A percentile compares a stretch with the other conserved stretches of the same genome.
phyloP scores from a whole-genome alignment of 2,888 invertebrate genomes.

The Diogma glabrata region DNA sequence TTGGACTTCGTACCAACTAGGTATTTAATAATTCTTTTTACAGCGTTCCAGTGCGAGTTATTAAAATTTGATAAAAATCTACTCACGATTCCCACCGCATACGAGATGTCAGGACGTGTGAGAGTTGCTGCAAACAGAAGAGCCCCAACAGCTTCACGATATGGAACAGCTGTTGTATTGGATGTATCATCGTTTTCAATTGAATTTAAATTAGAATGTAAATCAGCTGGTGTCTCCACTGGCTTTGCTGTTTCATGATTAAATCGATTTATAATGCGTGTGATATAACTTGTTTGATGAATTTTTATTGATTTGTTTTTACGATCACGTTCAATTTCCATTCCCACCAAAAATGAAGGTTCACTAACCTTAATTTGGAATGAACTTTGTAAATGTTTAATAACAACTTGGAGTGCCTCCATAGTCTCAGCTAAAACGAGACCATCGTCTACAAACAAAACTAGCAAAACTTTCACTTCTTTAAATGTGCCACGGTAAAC shows the following conservation, averaged over 20 bases:
- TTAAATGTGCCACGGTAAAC: constrained; percentile 6
- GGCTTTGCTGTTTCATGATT: constrained; percentile 11
- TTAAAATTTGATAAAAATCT: constrained; percentile 13
- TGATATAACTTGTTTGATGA: constrained; percentile 13
- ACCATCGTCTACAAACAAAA: no score
- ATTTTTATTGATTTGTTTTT: constrained; percentile 9
- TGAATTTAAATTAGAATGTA: constrained; percentile 8
- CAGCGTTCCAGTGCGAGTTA: background rate
- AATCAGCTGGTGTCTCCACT: constrained; percentile 13
- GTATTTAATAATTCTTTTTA: constrained; percentile 4
- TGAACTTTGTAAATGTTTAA: no score
- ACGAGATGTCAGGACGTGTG: constrained; percentile 21
- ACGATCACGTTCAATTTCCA: background rate
- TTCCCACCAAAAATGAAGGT: background rate
- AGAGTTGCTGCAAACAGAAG: constrained; percentile 19
- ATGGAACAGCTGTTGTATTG: background rate
- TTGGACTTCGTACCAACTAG: background rate
- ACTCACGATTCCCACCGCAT: constrained; percentile 19
- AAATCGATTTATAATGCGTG: no score
- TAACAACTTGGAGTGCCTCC: background rate
- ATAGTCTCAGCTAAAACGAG: no score
- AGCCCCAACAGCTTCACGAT: constrained; percentile 20
- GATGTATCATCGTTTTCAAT: background rate
- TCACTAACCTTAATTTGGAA: background rate
- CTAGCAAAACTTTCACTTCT: no score